phyloP scores from a whole-genome alignment of 2,797 vertebrate genomes.

The Gymnothorax reevesii region DNA sequence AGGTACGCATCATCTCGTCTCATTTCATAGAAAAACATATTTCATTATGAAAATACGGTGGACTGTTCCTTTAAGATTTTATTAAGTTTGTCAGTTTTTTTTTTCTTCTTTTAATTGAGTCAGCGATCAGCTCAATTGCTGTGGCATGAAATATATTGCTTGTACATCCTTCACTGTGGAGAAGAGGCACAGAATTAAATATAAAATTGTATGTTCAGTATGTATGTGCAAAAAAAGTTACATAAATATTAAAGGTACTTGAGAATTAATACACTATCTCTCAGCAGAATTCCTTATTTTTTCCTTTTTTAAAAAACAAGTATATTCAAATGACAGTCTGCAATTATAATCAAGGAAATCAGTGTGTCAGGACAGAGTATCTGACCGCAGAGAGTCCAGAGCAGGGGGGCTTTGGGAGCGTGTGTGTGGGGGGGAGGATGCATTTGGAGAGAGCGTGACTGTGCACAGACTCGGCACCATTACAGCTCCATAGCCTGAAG shows the following conservation, averaged over 20 bases:
- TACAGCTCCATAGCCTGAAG: neutral
- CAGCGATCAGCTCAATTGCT: neutral
- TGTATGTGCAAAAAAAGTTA: neutral
- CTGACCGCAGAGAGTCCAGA: conserved; percentile 23
- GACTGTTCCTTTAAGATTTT: no score
- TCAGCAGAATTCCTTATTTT: conserved; percentile 72
- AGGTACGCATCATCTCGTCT: no score
- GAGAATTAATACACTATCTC: conserved; percentile 66
- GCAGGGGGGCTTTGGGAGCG: conserved; percentile 25
- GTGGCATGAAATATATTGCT: neutral
- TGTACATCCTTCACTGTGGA: neutral
- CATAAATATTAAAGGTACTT: conserved; percentile 54
- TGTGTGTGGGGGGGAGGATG: neutral
- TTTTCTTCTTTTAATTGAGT: neutral
- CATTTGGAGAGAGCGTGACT: neutral
- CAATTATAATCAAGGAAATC: conserved; percentile 41
- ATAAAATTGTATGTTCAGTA: neutral
- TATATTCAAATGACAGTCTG: conserved; percentile 54
- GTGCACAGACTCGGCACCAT: neutral
- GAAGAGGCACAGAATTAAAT: neutral
- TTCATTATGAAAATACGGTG: no score
- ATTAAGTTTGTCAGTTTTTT: neutral
- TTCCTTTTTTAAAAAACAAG: conserved; percentile 57
- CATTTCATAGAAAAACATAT: no score
- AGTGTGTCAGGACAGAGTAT: conserved; percentile 30